A percentile compares a stretch with the other conserved stretches of the same genome.
Conservation (phyloP, 2,888 invertebrate species). For the Tortrix viridana region DNA sequence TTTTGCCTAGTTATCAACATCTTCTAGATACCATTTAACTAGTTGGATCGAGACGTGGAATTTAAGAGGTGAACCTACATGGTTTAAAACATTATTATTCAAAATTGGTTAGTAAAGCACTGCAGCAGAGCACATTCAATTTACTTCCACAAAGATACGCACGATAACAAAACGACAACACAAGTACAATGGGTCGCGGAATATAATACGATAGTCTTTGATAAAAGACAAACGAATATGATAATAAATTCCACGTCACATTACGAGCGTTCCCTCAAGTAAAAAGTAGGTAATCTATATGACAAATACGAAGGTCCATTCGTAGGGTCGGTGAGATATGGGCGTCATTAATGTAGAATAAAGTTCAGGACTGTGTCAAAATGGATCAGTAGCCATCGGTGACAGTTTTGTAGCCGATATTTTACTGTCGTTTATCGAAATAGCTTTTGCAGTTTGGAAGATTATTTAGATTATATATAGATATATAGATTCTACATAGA, state of each 20-base stretch:
- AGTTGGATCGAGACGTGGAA: no score
- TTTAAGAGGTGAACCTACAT: no score
- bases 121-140: no score
- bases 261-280: conserved; percentile 47
- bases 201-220: conserved; percentile 16
- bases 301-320: conserved; percentile 73
- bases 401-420: conserved; percentile 46
- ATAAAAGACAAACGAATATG: conserved; percentile 37
- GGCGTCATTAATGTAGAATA: conserved; percentile 70
- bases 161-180: conserved; percentile 32
- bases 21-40: no score
- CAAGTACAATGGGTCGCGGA: neutral
- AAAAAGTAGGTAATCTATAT: conserved; percentile 75
- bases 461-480: no score
- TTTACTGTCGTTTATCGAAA: conserved; percentile 1
- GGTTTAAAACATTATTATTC: no score
- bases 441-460: no score
- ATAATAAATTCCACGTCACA: conserved; percentile 57
- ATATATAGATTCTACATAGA: no score
- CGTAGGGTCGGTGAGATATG: conserved; percentile 66
- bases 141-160: no score
- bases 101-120: no score
- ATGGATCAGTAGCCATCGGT: conserved; percentile 62
- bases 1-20: no score
- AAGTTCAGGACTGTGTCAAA: conserved; percentile 62